Base-by-base conservation (phyloP, 1,140 invertebrate species). In the Teleopsis dalmanni region DNA sequence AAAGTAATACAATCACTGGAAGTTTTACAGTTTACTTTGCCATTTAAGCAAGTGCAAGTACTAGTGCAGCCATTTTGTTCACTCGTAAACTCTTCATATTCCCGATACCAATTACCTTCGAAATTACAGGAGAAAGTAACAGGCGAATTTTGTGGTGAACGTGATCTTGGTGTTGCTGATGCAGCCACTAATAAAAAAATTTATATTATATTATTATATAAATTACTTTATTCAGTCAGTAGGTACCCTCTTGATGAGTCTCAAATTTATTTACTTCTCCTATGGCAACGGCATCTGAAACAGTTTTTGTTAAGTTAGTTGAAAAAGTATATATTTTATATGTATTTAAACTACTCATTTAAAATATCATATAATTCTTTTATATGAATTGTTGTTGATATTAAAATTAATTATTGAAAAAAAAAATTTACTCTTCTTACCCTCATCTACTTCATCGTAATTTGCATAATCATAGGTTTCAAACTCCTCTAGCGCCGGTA, bases 41-140 rank as follows among this genome's bases (percentile, higher is more conserved):
- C 78, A 11, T 58, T 52, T 33, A 59, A 64, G 58, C 84, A 87
- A 38, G 72, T 72, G 59, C 84, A 85, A 19, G 76, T 70, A 33
- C 46, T 33, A 0, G 80, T 81, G 64, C 84, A 86, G 47, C 73
- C 73, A 60, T 81, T 78, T 47, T 82, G 76, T 10, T 80, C 80
- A 6, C 22, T 54, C 2, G 31, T 52, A 22, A 58, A 58, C 18
- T 54, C 38, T 31, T 58, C 54, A 33, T 45, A 37, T 45, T 84
- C 80, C 3, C 72, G 62, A 65, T 81, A 83, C 40, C 61, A 67
- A 52, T 72, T 60, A 10, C 77, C 78, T 36, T 80, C 72, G 50
- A 76, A 71, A 31, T 57, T 53, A 57, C 77, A 79, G 22, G 59
- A 59, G 45, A 65, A 72, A 13, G 68, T 55, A 16, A 50, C 53